These are phyloP conservation scores for Athrips mouffetella DNA, from an alignment of 2,888 invertebrate genomes.

Conservation along the genomic window DNA sequence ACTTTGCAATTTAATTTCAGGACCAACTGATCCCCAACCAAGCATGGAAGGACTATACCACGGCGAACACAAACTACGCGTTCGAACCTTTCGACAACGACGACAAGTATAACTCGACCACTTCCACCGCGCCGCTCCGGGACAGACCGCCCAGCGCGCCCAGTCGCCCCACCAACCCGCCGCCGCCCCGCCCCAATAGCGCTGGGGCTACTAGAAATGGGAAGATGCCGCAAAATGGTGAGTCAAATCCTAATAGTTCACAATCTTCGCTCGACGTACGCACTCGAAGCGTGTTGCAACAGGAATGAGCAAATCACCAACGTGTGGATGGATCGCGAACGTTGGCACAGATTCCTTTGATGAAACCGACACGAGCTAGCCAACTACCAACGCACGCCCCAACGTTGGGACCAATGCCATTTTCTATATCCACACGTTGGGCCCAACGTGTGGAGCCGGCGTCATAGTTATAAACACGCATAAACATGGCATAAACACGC, in stretches of 20 bases:
- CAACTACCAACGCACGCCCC: no score
- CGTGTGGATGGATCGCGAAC: no score
- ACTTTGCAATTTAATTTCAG: conserved; percentile 56
- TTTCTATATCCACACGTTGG: conserved; percentile 16
- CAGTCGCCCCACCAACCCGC: conserved; percentile 42
- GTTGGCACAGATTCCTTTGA: no score
- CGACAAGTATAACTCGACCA: conserved; percentile 78
- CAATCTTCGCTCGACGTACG: neutral
- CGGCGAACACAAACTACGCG: conserved; percentile 91
- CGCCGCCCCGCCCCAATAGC: conserved; percentile 35
- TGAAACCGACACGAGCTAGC: no score
- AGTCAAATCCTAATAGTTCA: neutral
- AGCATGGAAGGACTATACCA: conserved; percentile 93
- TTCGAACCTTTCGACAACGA: conserved; percentile 93
- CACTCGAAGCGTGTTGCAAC: neutral
- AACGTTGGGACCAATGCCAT: no score
- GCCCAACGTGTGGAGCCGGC: no score
- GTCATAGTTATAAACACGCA: no score
- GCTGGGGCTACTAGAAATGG: conserved; percentile 16
- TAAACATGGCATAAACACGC: no score
- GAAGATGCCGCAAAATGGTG: conserved; percentile 20
- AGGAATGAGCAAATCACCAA: no score
- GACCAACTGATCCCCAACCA: conserved; percentile 89
- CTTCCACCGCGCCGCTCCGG: conserved; percentile 41
- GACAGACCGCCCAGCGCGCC: conserved; percentile 27